Conservation (phyloP, 1,140 invertebrate genomes). For the Meloidogyne chitwoodi region DNA sequence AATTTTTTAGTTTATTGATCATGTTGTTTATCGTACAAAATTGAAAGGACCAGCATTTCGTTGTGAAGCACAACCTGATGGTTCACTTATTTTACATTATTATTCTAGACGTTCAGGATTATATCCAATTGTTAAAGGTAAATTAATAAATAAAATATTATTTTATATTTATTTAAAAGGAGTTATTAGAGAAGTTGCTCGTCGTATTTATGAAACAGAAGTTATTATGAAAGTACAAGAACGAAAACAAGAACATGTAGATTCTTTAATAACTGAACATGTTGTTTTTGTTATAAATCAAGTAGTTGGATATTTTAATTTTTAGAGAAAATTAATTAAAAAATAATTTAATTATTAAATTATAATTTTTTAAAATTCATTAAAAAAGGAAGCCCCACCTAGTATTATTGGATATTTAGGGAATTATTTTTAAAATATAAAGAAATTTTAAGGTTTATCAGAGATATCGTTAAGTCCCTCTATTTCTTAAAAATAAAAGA, state of each 20-base stretch:
- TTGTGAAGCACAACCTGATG: slow-evolving; percentile 60
- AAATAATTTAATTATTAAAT: too few relatives aligned
- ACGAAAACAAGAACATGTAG: slow-evolving; percentile 54
- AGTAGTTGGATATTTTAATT: slow-evolving; percentile 18
- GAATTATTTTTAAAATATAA: too few relatives aligned
- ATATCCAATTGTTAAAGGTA: slow-evolving; percentile 63
- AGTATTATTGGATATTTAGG: too few relatives aligned
- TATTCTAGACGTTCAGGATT: slow-evolving; percentile 61
- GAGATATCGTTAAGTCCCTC: too few relatives aligned
- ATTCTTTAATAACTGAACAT: slow-evolving; percentile 54
- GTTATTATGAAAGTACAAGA: slow-evolving; percentile 58
- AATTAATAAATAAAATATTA: background rate
- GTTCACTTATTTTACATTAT: slow-evolving; percentile 61
- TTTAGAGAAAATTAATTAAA: too few relatives aligned
- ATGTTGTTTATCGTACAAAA: slow-evolving; percentile 57
- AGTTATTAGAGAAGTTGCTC: slow-evolving; percentile 58
- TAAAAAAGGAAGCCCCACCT: too few relatives aligned
- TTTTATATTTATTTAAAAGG: slow-evolving; percentile 31
- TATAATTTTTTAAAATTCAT: too few relatives aligned
- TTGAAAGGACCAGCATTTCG: slow-evolving; percentile 60
- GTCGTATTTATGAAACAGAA: slow-evolving; percentile 58
- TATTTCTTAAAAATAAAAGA: too few relatives aligned
- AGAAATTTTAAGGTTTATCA: too few relatives aligned
- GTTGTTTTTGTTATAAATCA: slow-evolving; percentile 54
- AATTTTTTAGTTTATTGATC: slow-evolving; percentile 46